Percentiles rank a stretch among this genome's conserved stretches.
Evolutionary conservation across 2,797 vertebrate species (phyloP).

Genomic region (Chloroceryle amazona): DNA sequence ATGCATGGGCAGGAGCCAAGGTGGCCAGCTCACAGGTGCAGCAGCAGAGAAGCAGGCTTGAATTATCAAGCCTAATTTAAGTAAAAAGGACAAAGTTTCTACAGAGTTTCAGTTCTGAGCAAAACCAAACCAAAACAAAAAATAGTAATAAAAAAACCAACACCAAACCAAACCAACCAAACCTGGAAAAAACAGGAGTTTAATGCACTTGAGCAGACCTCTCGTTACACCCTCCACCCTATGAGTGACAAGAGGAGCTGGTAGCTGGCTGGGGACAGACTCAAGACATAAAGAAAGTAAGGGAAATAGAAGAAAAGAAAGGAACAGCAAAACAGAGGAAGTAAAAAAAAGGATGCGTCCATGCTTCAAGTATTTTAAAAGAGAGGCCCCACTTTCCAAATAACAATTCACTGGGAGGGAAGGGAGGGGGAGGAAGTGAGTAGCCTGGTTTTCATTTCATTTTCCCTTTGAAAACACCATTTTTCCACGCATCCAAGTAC

Average conservation of each 20-base stretch:
- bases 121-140: neutral
- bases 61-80: neutral
- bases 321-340: neutral
- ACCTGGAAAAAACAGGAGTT: neutral
- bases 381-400: conserved; percentile 30
- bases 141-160: too few relatives aligned
- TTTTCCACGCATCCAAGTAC: neutral
- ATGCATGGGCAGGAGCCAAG: neutral
- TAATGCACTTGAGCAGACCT: neutral
- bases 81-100: neutral
- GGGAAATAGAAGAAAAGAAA: conserved; percentile 12
- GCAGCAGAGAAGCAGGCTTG: neutral
- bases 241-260: fast-evolving
- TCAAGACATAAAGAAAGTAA: neutral
- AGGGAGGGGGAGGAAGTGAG: neutral
- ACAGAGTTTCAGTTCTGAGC: neutral
- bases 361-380: neutral
- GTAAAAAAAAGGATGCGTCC: neutral
- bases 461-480: conserved; percentile 48
- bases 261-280: neutral
- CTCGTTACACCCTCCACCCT: neutral
- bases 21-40: neutral
- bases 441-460: conserved; percentile 2
- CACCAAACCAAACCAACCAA: too few relatives aligned
- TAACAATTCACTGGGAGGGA: neutral